A percentile compares a stretch with the other conserved stretches of the same genome.
Evolutionary conservation across 2,113 vertebrate genomes (phyloP).

Genomic region (Oryzias javanicus): DNA sequence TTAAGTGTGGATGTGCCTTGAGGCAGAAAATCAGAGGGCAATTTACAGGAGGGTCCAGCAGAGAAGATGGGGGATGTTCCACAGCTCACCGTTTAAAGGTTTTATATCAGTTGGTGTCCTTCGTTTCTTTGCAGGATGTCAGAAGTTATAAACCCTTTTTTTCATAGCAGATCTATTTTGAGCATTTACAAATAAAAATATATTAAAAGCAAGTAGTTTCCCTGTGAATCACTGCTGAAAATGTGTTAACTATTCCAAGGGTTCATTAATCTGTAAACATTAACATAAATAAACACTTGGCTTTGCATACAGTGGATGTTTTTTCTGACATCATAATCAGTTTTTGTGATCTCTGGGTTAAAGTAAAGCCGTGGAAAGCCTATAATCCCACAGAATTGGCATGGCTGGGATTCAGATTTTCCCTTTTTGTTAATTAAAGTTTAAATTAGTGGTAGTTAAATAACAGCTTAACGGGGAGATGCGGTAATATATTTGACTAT

Average conservation of each 20-base stretch:
- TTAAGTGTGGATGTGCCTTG: constrained; percentile 75
- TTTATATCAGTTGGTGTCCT: constrained; percentile 31
- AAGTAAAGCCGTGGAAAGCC: constrained; percentile 25
- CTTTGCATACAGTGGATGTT: too few species aligned
- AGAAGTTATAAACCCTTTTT: constrained; percentile 8
- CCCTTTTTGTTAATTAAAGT: too few species aligned
- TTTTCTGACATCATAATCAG: not conserved
- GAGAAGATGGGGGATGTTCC: constrained; percentile 41
- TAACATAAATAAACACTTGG: too few species aligned
- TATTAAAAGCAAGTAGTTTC: too few species aligned
- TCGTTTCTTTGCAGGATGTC: constrained; percentile 16
- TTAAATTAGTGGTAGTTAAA: too few species aligned
- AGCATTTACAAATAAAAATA: not conserved
- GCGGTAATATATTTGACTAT: too few species aligned
- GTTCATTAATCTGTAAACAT: too few species aligned
- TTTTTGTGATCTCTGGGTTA: not conserved
- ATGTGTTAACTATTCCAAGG: too few species aligned
- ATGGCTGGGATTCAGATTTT: constrained; percentile 1
- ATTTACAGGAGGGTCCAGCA: constrained; percentile 60
- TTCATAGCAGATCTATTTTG: not conserved
- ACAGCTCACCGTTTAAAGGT: constrained; percentile 17
- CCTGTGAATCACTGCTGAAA: too few species aligned
- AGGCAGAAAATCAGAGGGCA: constrained; percentile 77
- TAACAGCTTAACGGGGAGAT: not conserved
- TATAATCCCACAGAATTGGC: constrained; percentile 30